Evolutionary conservation across 2,113 vertebrate genomes (phyloP).

Genomic region (Phalacrocorax pelagicus): DNA sequence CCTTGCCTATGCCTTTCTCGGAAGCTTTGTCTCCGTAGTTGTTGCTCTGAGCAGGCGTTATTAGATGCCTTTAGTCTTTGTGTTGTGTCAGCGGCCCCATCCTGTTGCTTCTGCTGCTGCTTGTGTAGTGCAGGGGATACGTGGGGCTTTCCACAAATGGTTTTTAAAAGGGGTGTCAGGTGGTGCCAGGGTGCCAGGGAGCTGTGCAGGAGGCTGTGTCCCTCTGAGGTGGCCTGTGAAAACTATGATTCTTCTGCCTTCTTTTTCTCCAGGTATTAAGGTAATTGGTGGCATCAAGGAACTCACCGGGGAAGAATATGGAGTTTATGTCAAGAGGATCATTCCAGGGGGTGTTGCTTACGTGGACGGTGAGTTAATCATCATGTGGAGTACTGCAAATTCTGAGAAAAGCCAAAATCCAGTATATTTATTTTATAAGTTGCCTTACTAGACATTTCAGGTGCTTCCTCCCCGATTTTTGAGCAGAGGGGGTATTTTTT

Average conservation of each 20-base stretch:
- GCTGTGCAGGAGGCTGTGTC: not conserved
- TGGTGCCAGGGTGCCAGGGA: fast-evolving
- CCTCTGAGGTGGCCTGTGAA: fast-evolving
- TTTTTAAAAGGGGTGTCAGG: not conserved
- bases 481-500: not conserved
- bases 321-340: constrained; percentile 91
- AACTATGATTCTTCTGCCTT: not conserved
- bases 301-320: constrained; percentile 84
- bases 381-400: fast-evolving
- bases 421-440: not conserved
- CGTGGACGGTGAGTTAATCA: constrained; percentile 75
- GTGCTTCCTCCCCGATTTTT: not conserved
- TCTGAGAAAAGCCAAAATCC: not conserved
- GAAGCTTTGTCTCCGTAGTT: fast-evolving
- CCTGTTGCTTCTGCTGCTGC: not conserved
- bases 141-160: not conserved
- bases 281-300: constrained; percentile 91
- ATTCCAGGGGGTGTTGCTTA: constrained; percentile 88
- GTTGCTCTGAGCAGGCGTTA: not conserved
- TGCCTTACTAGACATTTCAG: not conserved
- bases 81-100: fast-evolving
- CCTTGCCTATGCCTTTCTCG: not conserved
- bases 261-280: constrained; percentile 81
- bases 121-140: not conserved
- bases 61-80: not conserved